Conservation (phyloP, 2,797 vertebrate species). For the Sebastes itinus region DNA sequence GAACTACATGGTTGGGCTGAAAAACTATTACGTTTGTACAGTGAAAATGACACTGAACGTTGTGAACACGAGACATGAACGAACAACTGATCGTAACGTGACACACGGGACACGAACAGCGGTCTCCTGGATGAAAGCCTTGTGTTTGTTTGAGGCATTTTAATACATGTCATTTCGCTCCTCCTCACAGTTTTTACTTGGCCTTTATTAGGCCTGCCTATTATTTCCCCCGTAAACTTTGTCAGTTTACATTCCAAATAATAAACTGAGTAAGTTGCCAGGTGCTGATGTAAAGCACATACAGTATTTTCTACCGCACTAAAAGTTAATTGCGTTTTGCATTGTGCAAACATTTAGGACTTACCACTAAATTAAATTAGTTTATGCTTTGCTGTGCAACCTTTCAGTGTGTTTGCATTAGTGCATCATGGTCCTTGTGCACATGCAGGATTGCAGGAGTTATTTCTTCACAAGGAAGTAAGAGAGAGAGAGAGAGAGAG, state of each 20-base stretch:
- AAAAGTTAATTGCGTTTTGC: slow-evolving; percentile 9
- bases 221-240: not conserved
- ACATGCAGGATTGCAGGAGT: not conserved
- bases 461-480: slow-evolving; percentile 4
- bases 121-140: too few relatives aligned
- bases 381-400: slow-evolving; percentile 7
- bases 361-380: slow-evolving; percentile 18
- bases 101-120: too few relatives aligned
- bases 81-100: too few relatives aligned
- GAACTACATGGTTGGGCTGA: too few relatives aligned
- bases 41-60: too few relatives aligned
- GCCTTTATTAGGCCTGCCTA: not conserved
- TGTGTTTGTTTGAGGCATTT: too few relatives aligned
- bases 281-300: not conserved
- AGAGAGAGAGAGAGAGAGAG: slow-evolving; percentile 12
- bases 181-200: not conserved
- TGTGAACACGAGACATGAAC: too few relatives aligned
- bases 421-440: not conserved
- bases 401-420: slow-evolving; percentile 2
- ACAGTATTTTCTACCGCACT: slow-evolving; percentile 9
- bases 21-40: fast-evolving
- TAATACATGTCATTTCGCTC: too few relatives aligned
- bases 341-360: not conserved
- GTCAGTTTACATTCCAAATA: not conserved
- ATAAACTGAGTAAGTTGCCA: not conserved